Evolutionary conservation across 2,888 invertebrate species (phyloP).

Genomic region (Synergus umbraculus): DNA sequence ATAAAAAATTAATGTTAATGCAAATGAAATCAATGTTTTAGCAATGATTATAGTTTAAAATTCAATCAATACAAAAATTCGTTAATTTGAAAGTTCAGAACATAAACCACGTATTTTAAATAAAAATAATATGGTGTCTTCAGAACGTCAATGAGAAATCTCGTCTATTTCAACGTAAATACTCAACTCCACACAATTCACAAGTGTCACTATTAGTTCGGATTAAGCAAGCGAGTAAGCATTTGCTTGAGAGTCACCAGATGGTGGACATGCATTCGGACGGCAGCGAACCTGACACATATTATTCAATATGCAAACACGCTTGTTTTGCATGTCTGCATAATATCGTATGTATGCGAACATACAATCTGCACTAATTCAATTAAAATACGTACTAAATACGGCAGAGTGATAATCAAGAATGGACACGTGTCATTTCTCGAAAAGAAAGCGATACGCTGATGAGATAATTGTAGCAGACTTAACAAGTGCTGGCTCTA

Average conservation of each 20-base stretch:
- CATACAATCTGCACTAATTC: conserved; percentile 16
- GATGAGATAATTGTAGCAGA: not conserved
- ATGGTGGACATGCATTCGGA: conserved; percentile 45
- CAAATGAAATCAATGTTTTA: no score
- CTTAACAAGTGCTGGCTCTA: not conserved
- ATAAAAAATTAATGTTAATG: no score
- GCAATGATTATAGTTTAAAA: no score
- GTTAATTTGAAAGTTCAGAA: no score
- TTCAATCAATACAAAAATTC: no score
- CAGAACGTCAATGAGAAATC: not conserved
- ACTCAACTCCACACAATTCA: not conserved
- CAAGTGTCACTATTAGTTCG: conserved; percentile 8
- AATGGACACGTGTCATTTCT: not conserved
- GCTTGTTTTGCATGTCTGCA: conserved; percentile 18
- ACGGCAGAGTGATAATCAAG: not conserved
- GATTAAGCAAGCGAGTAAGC: conserved; percentile 52
- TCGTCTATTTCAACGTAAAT: not conserved
- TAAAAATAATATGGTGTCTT: not conserved
- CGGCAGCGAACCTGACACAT: conserved; percentile 16
- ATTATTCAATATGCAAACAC: conserved; percentile 35
- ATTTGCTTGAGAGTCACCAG: conserved; percentile 57
- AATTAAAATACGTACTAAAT: conserved; percentile 16
- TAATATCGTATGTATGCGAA: conserved; percentile 11
- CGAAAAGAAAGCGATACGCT: not conserved
- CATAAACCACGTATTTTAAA: no score